phyloP scores from a whole-genome alignment of 37 sponge, comb jelly and placozoan genomes.

The Beroe ovata region DNA sequence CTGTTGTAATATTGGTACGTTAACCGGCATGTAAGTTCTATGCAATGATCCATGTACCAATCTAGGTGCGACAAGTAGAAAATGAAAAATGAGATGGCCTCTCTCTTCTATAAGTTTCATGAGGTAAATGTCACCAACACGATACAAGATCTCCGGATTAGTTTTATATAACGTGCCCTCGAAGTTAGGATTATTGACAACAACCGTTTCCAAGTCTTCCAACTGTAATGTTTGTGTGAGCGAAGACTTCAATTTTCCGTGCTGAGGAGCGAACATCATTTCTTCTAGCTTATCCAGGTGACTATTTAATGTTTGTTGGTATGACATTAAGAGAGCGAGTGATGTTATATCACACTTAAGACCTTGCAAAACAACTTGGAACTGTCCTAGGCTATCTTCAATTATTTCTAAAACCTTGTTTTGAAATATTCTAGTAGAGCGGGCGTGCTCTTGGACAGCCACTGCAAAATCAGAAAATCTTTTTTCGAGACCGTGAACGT shows the following conservation, averaged over 20 bases:
- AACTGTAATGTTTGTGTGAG: not conserved
- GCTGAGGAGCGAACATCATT: not conserved
- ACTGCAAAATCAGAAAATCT: not conserved
- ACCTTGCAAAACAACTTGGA: not conserved
- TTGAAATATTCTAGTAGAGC: not conserved
- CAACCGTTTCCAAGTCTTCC: not conserved
- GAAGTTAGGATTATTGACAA: not conserved
- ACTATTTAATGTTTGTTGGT: not conserved
- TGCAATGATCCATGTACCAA: not conserved
- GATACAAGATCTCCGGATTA: not conserved
- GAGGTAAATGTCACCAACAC: constrained; percentile 1
- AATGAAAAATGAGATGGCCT: not conserved
- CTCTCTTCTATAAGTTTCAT: not conserved
- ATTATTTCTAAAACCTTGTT: not conserved
- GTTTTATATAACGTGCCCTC: not conserved
- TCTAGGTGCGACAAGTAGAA: not conserved
- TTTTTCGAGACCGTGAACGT: not conserved
- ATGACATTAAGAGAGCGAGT: not conserved
- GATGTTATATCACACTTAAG: constrained; percentile 29
- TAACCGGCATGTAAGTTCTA: not conserved
- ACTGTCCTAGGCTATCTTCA: not conserved
- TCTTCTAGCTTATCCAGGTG: constrained; percentile 1
- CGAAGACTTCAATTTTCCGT: not conserved
- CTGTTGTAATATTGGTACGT: not conserved
- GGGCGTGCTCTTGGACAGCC: not conserved